Conservation (phyloP, 1,140 invertebrate species). For the Drosophila serrata region DNA sequence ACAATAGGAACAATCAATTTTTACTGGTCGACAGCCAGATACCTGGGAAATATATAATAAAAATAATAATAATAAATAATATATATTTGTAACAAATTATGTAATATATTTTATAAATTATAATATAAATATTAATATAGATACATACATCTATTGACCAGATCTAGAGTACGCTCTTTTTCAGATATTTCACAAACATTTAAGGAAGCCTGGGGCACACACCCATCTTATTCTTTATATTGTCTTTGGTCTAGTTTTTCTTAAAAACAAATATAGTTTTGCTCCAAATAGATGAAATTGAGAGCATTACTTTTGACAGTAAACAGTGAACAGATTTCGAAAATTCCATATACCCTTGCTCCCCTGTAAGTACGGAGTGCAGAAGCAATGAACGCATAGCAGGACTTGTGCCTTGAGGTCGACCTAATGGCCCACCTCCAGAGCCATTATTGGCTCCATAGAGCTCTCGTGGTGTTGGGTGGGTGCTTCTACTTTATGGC, state of each 20-base stretch:
- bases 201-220: no score
- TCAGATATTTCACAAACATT: no score
- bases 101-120: no score
- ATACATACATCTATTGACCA: no score
- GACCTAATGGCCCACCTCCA: slow-evolving; percentile 52
- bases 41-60: no score
- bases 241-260: background rate
- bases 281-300: background rate
- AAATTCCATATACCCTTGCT: slow-evolving; percentile 4
- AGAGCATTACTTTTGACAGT: background rate
- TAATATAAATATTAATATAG: no score
- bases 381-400: slow-evolving; percentile 21
- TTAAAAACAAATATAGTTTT: background rate
- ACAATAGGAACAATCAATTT: background rate
- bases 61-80: no score
- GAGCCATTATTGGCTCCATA: slow-evolving; percentile 33
- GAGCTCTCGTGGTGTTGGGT: slow-evolving; percentile 14
- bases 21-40: slow-evolving; percentile 2
- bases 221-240: no score
- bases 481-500: slow-evolving; percentile 65
- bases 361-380: background rate
- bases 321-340: background rate
- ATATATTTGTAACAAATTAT: no score
- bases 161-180: no score
- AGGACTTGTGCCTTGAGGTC: slow-evolving; percentile 2